Conservation (phyloP, 2,113 vertebrate species). For the Oreotragus oreotragus region DNA sequence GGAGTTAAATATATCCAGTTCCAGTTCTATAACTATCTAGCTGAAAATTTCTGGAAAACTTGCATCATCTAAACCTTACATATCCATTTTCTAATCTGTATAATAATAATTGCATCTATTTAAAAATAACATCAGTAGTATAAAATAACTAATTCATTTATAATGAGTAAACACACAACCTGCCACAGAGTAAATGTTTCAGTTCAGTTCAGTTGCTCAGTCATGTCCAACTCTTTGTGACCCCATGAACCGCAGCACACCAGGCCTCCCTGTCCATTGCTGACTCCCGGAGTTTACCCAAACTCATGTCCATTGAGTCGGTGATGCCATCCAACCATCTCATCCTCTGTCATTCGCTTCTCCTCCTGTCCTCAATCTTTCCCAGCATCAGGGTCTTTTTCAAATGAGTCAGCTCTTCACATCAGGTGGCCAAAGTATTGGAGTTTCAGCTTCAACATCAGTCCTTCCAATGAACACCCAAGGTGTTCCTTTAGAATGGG, state of each 20-base stretch:
- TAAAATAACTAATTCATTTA: not conserved
- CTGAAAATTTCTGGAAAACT: not conserved
- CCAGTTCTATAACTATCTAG: not conserved
- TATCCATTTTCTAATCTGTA: not conserved
- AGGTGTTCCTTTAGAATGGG: not conserved
- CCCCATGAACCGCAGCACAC: too few species aligned
- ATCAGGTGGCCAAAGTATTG: not conserved
- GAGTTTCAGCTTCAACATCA: not conserved
- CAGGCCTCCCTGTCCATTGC: not conserved
- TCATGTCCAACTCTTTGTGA: too few species aligned
- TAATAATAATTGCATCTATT: not conserved
- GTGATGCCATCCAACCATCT: not conserved
- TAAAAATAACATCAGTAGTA: not conserved
- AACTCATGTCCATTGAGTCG: not conserved
- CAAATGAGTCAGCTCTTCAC: not conserved
- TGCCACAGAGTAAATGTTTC: not conserved
- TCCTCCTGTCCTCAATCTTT: not conserved
- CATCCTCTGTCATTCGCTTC: not conserved
- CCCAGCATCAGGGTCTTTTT: not conserved
- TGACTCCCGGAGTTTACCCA: accelerated
- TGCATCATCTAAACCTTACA: not conserved
- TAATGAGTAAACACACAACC: not conserved
- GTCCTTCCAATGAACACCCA: not conserved
- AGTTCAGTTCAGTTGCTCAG: not conserved
- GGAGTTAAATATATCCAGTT: not conserved